Evolutionary conservation across 2,888 invertebrate genomes (phyloP), one percentile per base, ranked within the genome.

Genomic region (Apotomis capreana): DNA sequence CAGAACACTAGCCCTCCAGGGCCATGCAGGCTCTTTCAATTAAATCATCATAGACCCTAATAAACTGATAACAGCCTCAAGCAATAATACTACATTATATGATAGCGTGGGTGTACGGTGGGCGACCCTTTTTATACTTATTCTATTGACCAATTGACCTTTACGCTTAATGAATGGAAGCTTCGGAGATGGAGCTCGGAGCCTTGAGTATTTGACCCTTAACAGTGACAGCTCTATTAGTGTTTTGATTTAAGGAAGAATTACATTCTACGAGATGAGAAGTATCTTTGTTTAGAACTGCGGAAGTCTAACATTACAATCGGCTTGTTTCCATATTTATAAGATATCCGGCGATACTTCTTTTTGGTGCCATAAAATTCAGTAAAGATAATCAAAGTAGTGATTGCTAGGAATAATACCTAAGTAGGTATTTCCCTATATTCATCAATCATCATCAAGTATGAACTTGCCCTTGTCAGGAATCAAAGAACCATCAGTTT

Each of bases 41-140:
- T 26, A 26, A 26, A 26, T 2, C 6, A 40, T 40, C 40, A 40
- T 6, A 40, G 6, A 40, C 6, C 40, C 9, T 49, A 49, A 49
- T 49, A 49, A 8, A 9, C 49, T 9, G 49, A 49, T 49, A 49
- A 49, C 49, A 49, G 49, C 8, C 49, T 49, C 9, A 49, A 10
- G 49, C 8, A 10, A 12, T 0, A 10, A 9, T 9, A 46, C 3
- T 10, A 49, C 9, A 49, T 10, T 3, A 10, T 49, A 49, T 49
- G 9, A 49, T 49, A 10, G 40, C 46, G 65, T 55, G 26, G 55
- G 65, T 13, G 49, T 26, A 12, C 26, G 8, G 65, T 65, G 55
- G 65, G 65, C 65, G 65, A 46, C 65, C 57, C 65, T 46, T 55
- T 64, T 46, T 65, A 65, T 65, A 57, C 65, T 15, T 65, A 65